Evolutionary conservation across 2,888 invertebrate species (phyloP).

Genomic region (Altica lythri): DNA sequence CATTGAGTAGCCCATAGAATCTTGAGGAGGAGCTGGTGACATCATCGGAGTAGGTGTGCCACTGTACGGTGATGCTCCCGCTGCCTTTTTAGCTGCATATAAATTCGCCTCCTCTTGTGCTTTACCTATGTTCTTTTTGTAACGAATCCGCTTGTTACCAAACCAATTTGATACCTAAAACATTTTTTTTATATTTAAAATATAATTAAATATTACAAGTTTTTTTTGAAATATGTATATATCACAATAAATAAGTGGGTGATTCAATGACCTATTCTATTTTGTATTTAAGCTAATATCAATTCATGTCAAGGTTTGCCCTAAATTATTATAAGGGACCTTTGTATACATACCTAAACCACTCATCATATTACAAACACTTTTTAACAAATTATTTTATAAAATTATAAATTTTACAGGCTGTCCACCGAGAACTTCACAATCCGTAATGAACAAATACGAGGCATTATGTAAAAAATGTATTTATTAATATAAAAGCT

Average conservation of each 20-base stretch:
- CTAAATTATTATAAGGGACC: neutral
- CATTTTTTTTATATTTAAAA: slow-evolving; percentile 3
- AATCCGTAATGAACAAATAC: too few relatives aligned
- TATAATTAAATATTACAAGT: neutral
- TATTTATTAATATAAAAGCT: too few relatives aligned
- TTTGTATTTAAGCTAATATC: neutral
- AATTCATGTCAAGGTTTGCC: slow-evolving; percentile 1
- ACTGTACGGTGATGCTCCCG: slow-evolving; percentile 75
- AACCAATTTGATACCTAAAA: slow-evolving; percentile 97
- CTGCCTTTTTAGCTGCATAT: slow-evolving; percentile 98
- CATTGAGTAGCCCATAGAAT: slow-evolving; percentile 92
- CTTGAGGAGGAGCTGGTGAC: slow-evolving; percentile 91
- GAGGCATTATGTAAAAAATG: too few relatives aligned
- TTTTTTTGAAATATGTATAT: too few relatives aligned
- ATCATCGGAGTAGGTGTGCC: slow-evolving; percentile 94
- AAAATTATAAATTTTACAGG: too few relatives aligned
- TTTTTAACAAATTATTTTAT: slow-evolving; percentile 3
- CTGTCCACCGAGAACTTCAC: too few relatives aligned
- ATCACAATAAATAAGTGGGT: slow-evolving; percentile 4
- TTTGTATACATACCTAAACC: slow-evolving; percentile 2
- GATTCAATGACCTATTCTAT: slow-evolving; percentile 8
- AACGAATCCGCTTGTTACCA: slow-evolving; percentile 98
- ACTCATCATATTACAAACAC: slow-evolving; percentile 6
- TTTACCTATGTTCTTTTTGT: slow-evolving; percentile 99
- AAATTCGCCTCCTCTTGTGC: slow-evolving; percentile 99